Evolutionary conservation across 1,140 invertebrate genomes (phyloP).

Genomic region (Bombus impatiens): DNA sequence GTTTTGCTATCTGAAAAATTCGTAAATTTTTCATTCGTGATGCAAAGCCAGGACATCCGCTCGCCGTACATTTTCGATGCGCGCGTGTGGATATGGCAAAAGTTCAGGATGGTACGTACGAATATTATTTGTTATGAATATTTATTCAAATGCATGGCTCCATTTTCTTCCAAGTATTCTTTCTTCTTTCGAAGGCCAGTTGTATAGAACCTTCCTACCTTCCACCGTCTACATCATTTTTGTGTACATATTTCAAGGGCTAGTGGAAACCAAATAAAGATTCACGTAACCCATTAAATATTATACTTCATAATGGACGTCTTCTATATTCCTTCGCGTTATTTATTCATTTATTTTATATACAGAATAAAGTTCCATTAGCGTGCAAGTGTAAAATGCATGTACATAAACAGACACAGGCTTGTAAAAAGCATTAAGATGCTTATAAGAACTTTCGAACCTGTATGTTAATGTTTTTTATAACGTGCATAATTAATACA

Average conservation of each 20-base stretch:
- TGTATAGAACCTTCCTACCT: too few relatives aligned
- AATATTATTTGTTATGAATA: constrained; percentile 26
- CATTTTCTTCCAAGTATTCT: background rate
- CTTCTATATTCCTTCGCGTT: background rate
- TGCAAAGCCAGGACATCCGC: background rate
- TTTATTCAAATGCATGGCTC: background rate
- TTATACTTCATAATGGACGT: background rate
- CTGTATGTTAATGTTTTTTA: too few relatives aligned
- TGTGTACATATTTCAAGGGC: background rate
- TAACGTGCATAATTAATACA: too few relatives aligned
- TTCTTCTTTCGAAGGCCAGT: background rate
- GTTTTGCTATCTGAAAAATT: constrained; percentile 1
- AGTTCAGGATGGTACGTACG: background rate
- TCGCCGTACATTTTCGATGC: background rate
- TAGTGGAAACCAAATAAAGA: background rate
- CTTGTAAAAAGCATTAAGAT: too few relatives aligned
- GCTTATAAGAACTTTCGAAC: too few relatives aligned
- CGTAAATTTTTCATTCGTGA: constrained; percentile 35
- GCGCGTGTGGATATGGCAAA: background rate
- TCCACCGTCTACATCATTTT: too few relatives aligned
- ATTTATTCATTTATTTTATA: background rate
- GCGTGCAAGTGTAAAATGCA: too few relatives aligned
- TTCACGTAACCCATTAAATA: background rate
- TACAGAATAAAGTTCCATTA: too few relatives aligned
- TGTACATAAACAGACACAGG: too few relatives aligned